phyloP scores from a whole-genome alignment of 2,113 vertebrate species.

The Cyrtonyx montezumae region DNA sequence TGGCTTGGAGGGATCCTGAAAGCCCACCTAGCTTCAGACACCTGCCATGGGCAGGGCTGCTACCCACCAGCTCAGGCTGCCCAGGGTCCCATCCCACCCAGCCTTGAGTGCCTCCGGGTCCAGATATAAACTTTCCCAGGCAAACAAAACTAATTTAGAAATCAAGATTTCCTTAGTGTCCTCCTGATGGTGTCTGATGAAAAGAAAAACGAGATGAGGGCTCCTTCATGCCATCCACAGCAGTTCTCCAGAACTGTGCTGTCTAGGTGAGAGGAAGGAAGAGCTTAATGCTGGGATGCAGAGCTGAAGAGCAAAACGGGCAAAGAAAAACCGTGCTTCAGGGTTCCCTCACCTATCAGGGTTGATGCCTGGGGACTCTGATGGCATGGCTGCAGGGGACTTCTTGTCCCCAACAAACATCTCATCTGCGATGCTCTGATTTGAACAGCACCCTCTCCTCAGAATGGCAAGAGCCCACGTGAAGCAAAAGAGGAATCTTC shows the following conservation, averaged over 20 bases:
- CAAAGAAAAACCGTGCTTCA: rapidly evolving
- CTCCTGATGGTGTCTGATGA: not conserved
- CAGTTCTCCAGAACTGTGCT: not conserved
- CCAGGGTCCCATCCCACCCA: too few species aligned
- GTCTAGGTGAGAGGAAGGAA: not conserved
- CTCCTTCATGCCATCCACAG: not conserved
- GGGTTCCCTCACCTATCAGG: not conserved
- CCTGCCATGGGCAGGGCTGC: too few species aligned
- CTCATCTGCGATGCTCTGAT: not conserved
- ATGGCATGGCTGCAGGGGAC: not conserved
- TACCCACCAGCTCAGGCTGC: too few species aligned
- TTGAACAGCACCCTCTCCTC: not conserved
- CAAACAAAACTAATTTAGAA: not conserved
- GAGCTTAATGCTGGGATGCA: not conserved
- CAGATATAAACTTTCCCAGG: not conserved
- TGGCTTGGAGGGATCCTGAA: too few species aligned
- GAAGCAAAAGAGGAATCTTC: not conserved
- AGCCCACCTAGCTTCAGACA: too few species aligned
- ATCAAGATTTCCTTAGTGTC: not conserved
- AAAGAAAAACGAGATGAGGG: not conserved
- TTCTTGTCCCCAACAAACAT: not conserved
- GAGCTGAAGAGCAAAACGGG: not conserved
- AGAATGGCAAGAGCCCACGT: rapidly evolving
- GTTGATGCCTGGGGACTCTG: not conserved
- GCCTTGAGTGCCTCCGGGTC: not conserved